phyloP scores from a whole-genome alignment of 2,113 vertebrate species.

The Strix uralensis region DNA sequence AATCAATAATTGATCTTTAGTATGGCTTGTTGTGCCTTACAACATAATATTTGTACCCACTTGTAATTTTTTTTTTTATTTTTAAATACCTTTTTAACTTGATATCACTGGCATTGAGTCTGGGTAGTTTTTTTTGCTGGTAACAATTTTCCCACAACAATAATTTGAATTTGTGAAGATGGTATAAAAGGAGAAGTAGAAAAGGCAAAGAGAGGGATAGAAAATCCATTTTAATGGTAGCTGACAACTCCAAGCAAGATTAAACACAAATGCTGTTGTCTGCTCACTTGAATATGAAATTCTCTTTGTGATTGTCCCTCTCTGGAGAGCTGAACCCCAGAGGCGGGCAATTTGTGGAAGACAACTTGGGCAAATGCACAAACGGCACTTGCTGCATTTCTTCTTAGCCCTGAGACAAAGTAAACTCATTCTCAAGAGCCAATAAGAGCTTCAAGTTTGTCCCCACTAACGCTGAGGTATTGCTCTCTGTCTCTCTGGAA shows the following conservation, averaged over 20 bases:
- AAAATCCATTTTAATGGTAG: slow-evolving; percentile 39
- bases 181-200: not conserved
- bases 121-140: slow-evolving; percentile 43
- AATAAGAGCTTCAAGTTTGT: not conserved
- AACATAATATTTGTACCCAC: not conserved
- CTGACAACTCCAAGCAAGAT: slow-evolving; percentile 25
- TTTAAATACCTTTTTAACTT: slow-evolving; percentile 58
- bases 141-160: slow-evolving; percentile 46
- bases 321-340: not conserved
- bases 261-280: not conserved
- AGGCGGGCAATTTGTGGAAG: not conserved
- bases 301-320: not conserved
- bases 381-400: not conserved
- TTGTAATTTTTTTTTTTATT: slow-evolving; percentile 42
- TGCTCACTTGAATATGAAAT: not conserved
- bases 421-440: not conserved
- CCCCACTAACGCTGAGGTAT: not conserved
- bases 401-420: not conserved
- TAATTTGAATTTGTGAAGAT: slow-evolving; percentile 46
- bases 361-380: not conserved
- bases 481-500: not conserved
- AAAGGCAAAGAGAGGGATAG: not conserved
- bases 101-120: slow-evolving; percentile 17
- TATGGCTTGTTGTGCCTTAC: slow-evolving; percentile 11
- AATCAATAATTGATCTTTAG: slow-evolving; percentile 39